Percentiles rank a stretch among this genome's conserved stretches.
phyloP scores from a whole-genome alignment of 2,888 invertebrate genomes.

The Campaea margaritaria region DNA sequence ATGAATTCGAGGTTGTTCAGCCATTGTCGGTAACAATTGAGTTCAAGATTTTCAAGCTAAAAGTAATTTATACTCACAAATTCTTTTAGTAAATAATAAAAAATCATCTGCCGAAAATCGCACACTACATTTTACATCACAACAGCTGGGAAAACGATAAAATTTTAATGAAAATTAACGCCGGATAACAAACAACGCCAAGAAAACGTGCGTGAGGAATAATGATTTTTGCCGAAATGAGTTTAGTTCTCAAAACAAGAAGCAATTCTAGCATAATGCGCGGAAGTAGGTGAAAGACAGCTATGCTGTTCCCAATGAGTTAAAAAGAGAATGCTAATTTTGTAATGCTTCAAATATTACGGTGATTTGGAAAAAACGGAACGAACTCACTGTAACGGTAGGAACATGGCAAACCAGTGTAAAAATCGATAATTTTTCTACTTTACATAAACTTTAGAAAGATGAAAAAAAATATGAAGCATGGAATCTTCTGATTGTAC shows the following conservation, averaged over 20 bases:
- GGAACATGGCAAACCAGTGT: not conserved
- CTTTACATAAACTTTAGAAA: no score
- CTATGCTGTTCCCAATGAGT: not conserved
- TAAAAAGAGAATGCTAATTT: not conserved
- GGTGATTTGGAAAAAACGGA: not conserved
- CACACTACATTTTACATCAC: slow-evolving; percentile 75
- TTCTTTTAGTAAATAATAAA: slow-evolving; percentile 62
- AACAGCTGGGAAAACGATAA: slow-evolving; percentile 67
- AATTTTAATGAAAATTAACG: slow-evolving; percentile 70
- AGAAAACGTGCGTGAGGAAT: slow-evolving; percentile 75
- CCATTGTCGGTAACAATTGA: slow-evolving; percentile 50
- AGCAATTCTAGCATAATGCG: not conserved
- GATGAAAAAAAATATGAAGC: no score
- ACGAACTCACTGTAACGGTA: not conserved
- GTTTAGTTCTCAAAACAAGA: not conserved
- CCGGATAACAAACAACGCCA: slow-evolving; percentile 83
- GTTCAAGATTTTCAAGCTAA: slow-evolving; percentile 38
- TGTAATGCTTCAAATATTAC: not conserved
- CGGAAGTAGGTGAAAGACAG: not conserved
- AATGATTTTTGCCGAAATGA: slow-evolving; percentile 3
- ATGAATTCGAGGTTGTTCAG: slow-evolving; percentile 65
- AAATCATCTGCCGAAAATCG: slow-evolving; percentile 59
- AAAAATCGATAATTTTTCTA: not conserved
- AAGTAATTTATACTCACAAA: slow-evolving; percentile 62
- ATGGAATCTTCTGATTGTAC: no score